Evolutionary conservation across 2,797 vertebrate species (phyloP), one percentile per base, ranked within the genome.

Genomic region (Mustela erminea): DNA sequence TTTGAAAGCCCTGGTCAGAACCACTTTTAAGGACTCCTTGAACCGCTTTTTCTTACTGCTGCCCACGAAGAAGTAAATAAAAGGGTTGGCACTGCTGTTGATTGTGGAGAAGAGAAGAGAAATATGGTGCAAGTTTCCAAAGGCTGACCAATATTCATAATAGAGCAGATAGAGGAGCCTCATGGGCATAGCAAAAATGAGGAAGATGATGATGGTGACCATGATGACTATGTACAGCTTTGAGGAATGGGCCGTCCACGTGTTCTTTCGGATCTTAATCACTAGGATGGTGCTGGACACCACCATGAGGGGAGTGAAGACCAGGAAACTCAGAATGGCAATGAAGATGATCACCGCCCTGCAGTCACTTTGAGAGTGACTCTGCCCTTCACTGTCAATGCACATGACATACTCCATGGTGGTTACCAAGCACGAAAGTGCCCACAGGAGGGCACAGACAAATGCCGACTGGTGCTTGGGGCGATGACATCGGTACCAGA

Each of bases 41-140:
- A 99, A 99, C 38, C 98, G 98, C 87, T 98, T 98, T 92, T 99
- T 98, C 97, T 98, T 98, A 87, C 98, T 98, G 97, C 98, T 99
- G 95, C 99, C 99, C 97, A 99, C 99, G 0, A 99, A 98, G 96
- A 99, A 99, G 97, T 99, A 99, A 87, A 99, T 98, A 72, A 98
- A 95, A 20, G 97, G 89, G 93, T 99, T 99, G 97, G 99, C 98
- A 25, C 98, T 99, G 62, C 99, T 99, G 38, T 98, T 99, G 91
- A 99, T 66, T 0, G 98, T 98, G 97, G 98, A 99, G 95, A 99
- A 98, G 58, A 98, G 98, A 52, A 99, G 1, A 13, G 98, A 99
- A n/a, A 98, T 58, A 0, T 98, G 97, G 41, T 99, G 98, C 35
- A 98, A 95, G 46, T 81, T 97, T 52, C 97, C 95, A 15, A 98